phyloP scores from a whole-genome alignment of 1,140 invertebrate species.

The Ceratoteleas bidentatus region DNA sequence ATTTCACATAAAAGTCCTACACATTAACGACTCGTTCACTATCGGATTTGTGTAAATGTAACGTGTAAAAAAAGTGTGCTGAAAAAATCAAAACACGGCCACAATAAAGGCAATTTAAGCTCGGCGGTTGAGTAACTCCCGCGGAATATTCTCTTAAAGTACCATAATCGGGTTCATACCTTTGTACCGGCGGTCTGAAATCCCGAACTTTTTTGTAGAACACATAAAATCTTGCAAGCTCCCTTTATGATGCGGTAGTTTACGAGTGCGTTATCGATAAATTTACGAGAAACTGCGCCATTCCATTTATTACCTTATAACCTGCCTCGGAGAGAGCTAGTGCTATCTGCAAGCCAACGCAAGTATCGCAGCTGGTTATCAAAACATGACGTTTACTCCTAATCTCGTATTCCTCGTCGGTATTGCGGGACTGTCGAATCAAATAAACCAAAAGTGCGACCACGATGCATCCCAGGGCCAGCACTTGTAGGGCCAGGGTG shows the following conservation, averaged over 20 bases:
- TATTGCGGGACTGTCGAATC: constrained; percentile 86
- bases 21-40: no score
- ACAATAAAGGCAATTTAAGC: constrained; percentile 4
- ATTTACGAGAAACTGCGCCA: constrained; percentile 30
- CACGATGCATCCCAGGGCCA: constrained; percentile 89
- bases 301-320: constrained; percentile 74
- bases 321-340: constrained; percentile 76
- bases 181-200: constrained; percentile 30
- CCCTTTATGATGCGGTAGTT: constrained; percentile 44
- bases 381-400: constrained; percentile 82
- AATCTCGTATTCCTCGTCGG: constrained; percentile 75
- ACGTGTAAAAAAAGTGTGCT: no score
- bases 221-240: constrained; percentile 48
- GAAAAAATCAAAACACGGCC: constrained; percentile 4
- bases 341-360: constrained; percentile 86
- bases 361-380: constrained; percentile 89
- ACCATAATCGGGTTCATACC: constrained; percentile 10
- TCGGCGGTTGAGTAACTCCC: not conserved
- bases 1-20: no score
- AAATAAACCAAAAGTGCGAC: constrained; percentile 88
- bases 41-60: no score
- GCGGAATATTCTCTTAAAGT: constrained; percentile 18
- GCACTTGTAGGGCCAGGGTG: constrained; percentile 88
- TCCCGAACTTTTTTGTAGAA: constrained; percentile 29
- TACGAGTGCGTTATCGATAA: constrained; percentile 49